phyloP scores from a whole-genome alignment of 1,140 invertebrate species.

The Drosophila varians region DNA sequence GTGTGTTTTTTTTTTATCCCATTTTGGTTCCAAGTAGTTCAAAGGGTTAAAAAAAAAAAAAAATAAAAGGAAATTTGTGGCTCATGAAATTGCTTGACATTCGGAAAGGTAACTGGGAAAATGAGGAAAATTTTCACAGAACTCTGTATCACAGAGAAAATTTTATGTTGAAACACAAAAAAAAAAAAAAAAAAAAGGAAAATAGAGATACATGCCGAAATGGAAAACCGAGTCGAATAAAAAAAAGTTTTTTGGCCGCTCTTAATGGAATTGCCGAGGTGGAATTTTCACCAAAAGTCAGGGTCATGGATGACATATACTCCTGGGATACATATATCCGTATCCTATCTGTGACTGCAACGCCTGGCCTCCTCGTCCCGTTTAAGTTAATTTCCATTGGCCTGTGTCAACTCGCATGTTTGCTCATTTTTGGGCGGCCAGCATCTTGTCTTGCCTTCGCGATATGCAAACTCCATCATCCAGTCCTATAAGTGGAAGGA shows the following conservation, averaged over 20 bases:
- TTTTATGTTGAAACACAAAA: background rate
- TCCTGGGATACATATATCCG: background rate
- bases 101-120: constrained; percentile 15
- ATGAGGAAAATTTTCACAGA: background rate
- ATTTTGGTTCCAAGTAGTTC: constrained; percentile 10
- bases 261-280: constrained; percentile 29
- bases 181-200: background rate
- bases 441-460: constrained; percentile 27
- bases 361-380: background rate
- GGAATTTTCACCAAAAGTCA: constrained; percentile 2
- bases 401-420: constrained; percentile 24
- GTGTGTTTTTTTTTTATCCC: background rate
- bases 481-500: too few relatives aligned
- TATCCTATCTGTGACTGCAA: background rate
- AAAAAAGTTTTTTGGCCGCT: constrained; percentile 21
- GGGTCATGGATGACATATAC: constrained; percentile 2
- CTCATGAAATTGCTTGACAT: constrained; percentile 25
- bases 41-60: constrained; percentile 11
- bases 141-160: background rate
- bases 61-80: constrained; percentile 1
- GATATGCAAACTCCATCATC: constrained; percentile 26
- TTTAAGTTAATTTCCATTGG: constrained; percentile 32
- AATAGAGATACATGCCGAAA: constrained; percentile 13
- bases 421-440: constrained; percentile 26
- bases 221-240: constrained; percentile 9